Percentiles rank a stretch among this genome's conserved stretches.
Conservation (phyloP, 2,113 vertebrate genomes). For the Festucalex cinctus region DNA sequence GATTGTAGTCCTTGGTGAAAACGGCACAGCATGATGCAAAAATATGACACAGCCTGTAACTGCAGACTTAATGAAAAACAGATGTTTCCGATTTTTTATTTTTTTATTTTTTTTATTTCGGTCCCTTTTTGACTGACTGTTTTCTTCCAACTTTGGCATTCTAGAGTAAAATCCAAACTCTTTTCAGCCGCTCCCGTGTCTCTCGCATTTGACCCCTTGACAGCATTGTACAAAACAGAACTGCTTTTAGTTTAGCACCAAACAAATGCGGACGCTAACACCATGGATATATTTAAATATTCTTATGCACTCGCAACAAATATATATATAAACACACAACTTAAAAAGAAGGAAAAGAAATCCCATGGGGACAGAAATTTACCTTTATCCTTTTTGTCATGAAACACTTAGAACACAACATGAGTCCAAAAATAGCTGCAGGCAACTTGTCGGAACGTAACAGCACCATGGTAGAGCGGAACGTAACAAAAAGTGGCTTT, state of each 20-base stretch:
- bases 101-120: conserved; percentile 16
- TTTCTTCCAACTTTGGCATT: conserved; percentile 65
- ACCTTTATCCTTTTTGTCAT: conserved; percentile 29
- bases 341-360: conserved; percentile 65
- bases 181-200: conserved; percentile 29
- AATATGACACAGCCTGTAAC: conserved; percentile 64
- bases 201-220: conserved; percentile 21
- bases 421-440: conserved; percentile 54
- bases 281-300: conserved; percentile 68
- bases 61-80: conserved; percentile 62
- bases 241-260: conserved; percentile 65
- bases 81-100: conserved; percentile 62
- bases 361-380: conserved; percentile 89
- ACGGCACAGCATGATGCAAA: conserved; percentile 62
- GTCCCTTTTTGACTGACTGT: conserved; percentile 14
- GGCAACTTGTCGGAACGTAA: conserved; percentile 67
- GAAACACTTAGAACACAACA: conserved; percentile 60
- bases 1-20: conserved; percentile 41
- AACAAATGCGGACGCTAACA: conserved; percentile 55
- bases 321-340: conserved; percentile 28
- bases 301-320: conserved; percentile 53
- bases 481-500: conserved; percentile 70
- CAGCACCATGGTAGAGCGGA: conserved; percentile 72
- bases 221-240: conserved; percentile 7
- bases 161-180: conserved; percentile 40